phyloP scores from a whole-genome alignment of 2,113 vertebrate genomes.

The Meles meles region DNA sequence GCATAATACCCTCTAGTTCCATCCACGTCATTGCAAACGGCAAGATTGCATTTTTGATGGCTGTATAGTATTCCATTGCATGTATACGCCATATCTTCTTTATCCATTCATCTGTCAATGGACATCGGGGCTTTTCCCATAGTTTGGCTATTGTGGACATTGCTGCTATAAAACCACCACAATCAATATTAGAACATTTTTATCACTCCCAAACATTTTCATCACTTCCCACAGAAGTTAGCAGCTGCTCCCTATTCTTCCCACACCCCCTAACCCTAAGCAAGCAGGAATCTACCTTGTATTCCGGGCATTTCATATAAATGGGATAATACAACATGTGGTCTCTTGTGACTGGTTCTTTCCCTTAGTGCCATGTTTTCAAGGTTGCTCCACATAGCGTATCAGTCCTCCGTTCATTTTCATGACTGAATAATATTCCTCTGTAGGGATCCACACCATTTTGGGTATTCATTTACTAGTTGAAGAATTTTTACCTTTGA shows the following conservation, averaged over 20 bases:
- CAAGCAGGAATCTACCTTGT: too few species aligned
- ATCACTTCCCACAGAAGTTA: background rate
- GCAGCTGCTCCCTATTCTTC: background rate
- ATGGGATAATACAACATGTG: too few species aligned
- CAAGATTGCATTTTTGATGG: too few species aligned
- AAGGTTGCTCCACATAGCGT: background rate
- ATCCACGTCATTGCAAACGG: too few species aligned
- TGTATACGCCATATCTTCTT: too few species aligned
- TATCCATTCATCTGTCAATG: too few species aligned
- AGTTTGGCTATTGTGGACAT: too few species aligned
- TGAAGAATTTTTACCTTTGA: background rate
- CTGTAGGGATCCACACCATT: background rate
- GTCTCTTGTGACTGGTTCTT: background rate
- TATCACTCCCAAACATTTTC: background rate
- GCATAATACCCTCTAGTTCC: too few species aligned
- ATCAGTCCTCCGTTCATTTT: background rate
- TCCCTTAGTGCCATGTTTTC: background rate
- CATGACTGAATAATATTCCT: too few species aligned
- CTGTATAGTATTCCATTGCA: too few species aligned
- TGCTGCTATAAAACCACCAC: too few species aligned
- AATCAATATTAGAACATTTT: background rate
- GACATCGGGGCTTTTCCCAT: too few species aligned
- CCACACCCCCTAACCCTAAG: background rate
- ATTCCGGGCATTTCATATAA: background rate
- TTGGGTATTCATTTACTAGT: background rate